These are phyloP conservation scores for Cheilosia variabilis DNA, from an alignment of 2,888 invertebrate species.

Conservation along the genomic window DNA sequence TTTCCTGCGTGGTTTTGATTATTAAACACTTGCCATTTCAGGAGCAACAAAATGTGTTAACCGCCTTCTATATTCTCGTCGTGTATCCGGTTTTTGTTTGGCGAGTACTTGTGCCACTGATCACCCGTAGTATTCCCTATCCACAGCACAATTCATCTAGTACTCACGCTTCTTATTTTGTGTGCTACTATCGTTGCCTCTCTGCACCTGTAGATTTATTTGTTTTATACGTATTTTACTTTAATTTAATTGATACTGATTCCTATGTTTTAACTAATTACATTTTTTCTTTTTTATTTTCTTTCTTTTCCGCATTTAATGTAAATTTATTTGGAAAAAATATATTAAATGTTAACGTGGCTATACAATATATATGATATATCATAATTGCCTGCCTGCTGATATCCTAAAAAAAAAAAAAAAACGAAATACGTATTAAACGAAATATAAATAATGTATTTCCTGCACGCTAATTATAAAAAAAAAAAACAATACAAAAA, in stretches of 20 bases:
- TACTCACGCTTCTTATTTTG: constrained; percentile 38
- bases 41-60: neutral
- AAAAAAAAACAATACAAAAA: constrained; percentile 20
- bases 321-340: constrained; percentile 76
- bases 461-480: constrained; percentile 72
- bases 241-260: constrained; percentile 74
- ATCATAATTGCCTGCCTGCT: constrained; percentile 76
- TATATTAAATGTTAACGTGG: constrained; percentile 74
- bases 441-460: constrained; percentile 72
- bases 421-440: constrained; percentile 72
- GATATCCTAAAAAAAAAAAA: constrained; percentile 67
- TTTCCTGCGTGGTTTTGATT: neutral
- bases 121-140: constrained; percentile 9
- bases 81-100: neutral
- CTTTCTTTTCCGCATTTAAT: constrained; percentile 77
- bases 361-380: constrained; percentile 65
- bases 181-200: constrained; percentile 36
- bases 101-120: neutral
- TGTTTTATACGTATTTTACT: constrained; percentile 73
- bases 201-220: constrained; percentile 67
- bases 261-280: constrained; percentile 78
- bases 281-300: constrained; percentile 77
- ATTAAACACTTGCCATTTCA: neutral
- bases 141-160: constrained; percentile 41
- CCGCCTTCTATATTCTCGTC: neutral